Evolutionary conservation across 2,888 invertebrate species (phyloP), one percentile per base, ranked within the genome.

Genomic region (Scaptomyza cyrtandrae): DNA sequence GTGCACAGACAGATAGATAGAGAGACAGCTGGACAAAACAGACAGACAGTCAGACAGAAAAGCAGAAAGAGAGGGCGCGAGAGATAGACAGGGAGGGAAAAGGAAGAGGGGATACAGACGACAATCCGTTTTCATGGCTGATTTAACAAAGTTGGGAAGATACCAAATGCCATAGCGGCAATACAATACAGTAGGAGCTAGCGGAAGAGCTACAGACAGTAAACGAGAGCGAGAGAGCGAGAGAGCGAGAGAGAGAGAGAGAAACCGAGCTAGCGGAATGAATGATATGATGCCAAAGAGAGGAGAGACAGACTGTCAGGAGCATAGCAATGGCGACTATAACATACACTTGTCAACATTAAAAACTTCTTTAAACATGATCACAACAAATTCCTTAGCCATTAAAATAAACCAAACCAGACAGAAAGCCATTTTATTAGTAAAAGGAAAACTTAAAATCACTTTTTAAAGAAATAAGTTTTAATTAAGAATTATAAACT

Each of bases 121-220:
- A 83, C 83, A 83, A 83, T 83, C 87, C 83, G 88, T 83, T 83
- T 88, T 83, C 80, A 83, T 83, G 88, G 86, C 86, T 83, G 83
- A 83, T 83, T 83, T 88, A 88, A 88, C 88, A 83, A 76, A 83
- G 74, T 82, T 85, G 70, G 75, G 50, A 64, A 75, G 68, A 71
- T 76, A 71, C 57, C 56, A 70, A 70, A 71, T 69, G 62, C 55
- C 65, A 63, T 65, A 61, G 53, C 63, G 58, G 84, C 73, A 63
- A 55, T 45, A 56, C 65, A 60, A 45, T 46, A 43, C 52, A 50
- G 35, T n/a, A n/a, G 60, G 27, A 55, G 35, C 16, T 27, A 69
- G 43, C 48, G 13, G 6, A 29, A 6, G 14, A 13, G 27, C 3
- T 9, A 19, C 14, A 10, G 24, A 11, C 14, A 46, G 16, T 16